These are phyloP conservation scores for Lagopus muta DNA, from an alignment of 2,113 vertebrate genomes.

Conservation along the genomic window DNA sequence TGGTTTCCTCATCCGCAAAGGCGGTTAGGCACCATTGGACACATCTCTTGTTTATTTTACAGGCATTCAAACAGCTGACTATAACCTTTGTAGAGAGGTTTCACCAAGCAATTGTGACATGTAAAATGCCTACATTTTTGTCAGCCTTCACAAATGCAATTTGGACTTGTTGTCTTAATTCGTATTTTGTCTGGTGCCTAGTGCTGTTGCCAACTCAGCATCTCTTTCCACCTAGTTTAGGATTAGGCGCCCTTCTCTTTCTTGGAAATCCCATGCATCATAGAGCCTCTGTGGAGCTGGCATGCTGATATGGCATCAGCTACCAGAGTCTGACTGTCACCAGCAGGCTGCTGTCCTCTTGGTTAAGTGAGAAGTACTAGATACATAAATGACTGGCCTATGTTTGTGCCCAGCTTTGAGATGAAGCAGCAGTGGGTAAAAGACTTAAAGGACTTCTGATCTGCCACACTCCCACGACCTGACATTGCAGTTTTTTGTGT, in stretches of 20 bases:
- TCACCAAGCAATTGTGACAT: neutral
- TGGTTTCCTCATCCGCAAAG: neutral
- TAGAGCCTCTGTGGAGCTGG: neutral
- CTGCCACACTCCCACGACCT: neutral
- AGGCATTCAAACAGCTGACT: neutral
- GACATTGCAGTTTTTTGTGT: neutral
- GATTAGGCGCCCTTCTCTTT: neutral
- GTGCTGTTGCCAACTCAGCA: neutral
- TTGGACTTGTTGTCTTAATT: conserved; percentile 4
- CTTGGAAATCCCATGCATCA: neutral
- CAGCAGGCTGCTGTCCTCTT: neutral
- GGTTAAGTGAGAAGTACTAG: neutral
- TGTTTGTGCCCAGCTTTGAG: neutral
- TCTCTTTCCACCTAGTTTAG: neutral
- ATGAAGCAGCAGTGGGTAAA: neutral
- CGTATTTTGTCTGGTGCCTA: conserved; percentile 32
- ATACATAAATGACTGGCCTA: neutral
- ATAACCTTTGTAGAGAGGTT: neutral
- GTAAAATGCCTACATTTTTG: neutral
- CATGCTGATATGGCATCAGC: neutral
- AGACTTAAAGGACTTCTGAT: neutral
- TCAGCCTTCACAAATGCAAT: conserved; percentile 20
- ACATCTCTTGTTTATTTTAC: neutral
- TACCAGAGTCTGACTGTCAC: neutral
- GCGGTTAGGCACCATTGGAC: neutral